phyloP scores from a whole-genome alignment of 2,797 vertebrate species.

The Zenarchopterus dispar region DNA sequence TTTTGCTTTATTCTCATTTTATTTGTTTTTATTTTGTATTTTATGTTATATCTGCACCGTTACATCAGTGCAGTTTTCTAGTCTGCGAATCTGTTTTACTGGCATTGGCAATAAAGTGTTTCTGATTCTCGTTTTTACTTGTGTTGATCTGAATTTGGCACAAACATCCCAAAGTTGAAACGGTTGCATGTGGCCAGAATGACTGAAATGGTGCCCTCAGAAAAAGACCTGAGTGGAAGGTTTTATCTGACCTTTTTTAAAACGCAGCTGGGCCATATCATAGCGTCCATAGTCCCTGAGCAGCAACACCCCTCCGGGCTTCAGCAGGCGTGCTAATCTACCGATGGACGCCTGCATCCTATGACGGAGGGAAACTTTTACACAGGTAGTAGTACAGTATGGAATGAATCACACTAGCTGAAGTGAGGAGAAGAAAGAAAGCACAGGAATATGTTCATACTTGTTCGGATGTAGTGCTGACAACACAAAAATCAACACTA shows the following conservation, averaged over 20 bases:
- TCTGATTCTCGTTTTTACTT: too few species aligned
- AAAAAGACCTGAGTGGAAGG: too few species aligned
- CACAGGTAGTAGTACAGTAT: background rate
- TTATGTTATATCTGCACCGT: too few species aligned
- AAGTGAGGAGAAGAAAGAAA: background rate
- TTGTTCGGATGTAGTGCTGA: conserved; percentile 93
- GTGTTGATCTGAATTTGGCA: too few species aligned
- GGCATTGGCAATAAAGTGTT: too few species aligned
- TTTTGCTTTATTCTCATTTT: too few species aligned
- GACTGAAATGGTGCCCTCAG: too few species aligned
- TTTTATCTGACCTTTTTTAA: conserved; percentile 90
- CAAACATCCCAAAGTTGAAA: too few species aligned
- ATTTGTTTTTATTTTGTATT: too few species aligned
- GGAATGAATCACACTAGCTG: background rate
- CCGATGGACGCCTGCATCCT: conserved; percentile 87
- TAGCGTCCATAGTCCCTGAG: conserved; percentile 97
- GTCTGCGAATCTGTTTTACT: too few species aligned
- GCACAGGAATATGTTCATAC: conserved; percentile 74
- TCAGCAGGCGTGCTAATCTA: conserved; percentile 87
- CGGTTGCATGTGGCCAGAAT: too few species aligned
- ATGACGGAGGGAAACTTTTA: conserved; percentile 30
- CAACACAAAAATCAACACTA: conserved; percentile 96
- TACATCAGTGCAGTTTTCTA: too few species aligned
- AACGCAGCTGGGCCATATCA: conserved; percentile 96
- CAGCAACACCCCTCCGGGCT: conserved; percentile 91